Evolutionary conservation across 2,797 vertebrate species (phyloP).

Genomic region (Poecilia gillii): DNA sequence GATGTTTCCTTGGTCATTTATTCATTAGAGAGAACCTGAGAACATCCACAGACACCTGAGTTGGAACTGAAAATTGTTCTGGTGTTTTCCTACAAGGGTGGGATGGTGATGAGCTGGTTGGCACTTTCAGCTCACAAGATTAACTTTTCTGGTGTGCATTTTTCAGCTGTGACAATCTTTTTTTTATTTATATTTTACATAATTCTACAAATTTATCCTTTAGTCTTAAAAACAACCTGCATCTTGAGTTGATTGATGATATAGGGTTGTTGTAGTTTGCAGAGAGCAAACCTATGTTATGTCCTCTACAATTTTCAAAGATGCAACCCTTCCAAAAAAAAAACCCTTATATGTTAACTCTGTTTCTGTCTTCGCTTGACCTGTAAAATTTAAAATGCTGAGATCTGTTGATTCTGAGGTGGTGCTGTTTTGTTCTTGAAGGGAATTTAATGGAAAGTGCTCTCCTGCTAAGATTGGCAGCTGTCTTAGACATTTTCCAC

Average conservation of each 20-base stretch:
- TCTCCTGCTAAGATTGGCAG: not conserved
- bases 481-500: not conserved
- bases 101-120: not conserved
- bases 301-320: not conserved
- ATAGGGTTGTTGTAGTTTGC: not conserved
- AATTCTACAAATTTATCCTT: not conserved
- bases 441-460: not conserved
- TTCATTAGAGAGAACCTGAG: conserved; percentile 61
- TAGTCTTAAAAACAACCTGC: not conserved
- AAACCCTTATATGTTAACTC: not conserved
- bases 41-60: conserved; percentile 6
- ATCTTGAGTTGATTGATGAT: not conserved
- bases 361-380: not conserved
- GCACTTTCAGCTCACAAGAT: not conserved
- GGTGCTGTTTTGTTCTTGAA: not conserved
- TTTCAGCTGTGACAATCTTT: not conserved
- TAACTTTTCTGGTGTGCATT: not conserved
- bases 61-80: not conserved
- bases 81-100: not conserved
- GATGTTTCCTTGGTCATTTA: conserved; percentile 72
- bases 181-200: not conserved
- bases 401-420: not conserved
- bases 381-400: not conserved
- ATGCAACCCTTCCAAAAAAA: not conserved
- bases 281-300: not conserved